Percentiles rank a stretch among this genome's conserved stretches.
Conservation (phyloP, 2,113 vertebrate species). For the Todiramphus chloris region DNA sequence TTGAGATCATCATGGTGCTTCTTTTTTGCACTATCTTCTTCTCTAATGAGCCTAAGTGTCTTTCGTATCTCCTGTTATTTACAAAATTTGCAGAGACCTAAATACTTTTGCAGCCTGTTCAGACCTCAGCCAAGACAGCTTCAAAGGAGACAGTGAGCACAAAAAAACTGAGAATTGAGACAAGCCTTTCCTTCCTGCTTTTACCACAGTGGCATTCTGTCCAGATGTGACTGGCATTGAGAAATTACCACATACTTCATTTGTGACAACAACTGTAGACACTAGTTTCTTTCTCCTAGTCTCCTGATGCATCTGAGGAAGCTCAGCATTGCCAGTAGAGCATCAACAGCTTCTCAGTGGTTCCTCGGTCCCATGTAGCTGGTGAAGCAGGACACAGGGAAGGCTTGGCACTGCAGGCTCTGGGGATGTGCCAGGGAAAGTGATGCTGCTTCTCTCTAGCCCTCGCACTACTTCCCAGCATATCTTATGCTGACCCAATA, state of each 20-base stretch:
- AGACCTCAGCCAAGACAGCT: not conserved
- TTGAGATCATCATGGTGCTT: accelerated
- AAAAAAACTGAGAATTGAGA: not conserved
- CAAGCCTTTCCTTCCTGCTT: not conserved
- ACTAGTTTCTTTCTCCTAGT: not conserved
- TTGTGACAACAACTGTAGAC: not conserved
- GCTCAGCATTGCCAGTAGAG: not conserved
- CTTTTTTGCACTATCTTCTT: not conserved
- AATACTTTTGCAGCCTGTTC: not conserved
- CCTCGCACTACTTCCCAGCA: not conserved
- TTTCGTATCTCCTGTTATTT: not conserved
- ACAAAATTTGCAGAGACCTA: not conserved
- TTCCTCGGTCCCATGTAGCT: not conserved
- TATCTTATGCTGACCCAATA: not conserved
- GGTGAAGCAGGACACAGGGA: not conserved
- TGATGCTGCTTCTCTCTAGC: not conserved
- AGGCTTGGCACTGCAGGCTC: accelerated
- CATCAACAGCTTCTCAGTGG: not conserved
- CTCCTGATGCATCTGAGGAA: not conserved
- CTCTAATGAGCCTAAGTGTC: not conserved
- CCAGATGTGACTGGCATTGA: not conserved
- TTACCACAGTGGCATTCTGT: not conserved
- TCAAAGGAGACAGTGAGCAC: not conserved
- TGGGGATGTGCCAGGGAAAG: not conserved
- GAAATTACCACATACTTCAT: not conserved